A percentile compares a stretch with the other conserved stretches of the same genome.
Evolutionary conservation across 2,888 invertebrate genomes (phyloP).

Genomic region (Anagyrus pseudococci): DNA sequence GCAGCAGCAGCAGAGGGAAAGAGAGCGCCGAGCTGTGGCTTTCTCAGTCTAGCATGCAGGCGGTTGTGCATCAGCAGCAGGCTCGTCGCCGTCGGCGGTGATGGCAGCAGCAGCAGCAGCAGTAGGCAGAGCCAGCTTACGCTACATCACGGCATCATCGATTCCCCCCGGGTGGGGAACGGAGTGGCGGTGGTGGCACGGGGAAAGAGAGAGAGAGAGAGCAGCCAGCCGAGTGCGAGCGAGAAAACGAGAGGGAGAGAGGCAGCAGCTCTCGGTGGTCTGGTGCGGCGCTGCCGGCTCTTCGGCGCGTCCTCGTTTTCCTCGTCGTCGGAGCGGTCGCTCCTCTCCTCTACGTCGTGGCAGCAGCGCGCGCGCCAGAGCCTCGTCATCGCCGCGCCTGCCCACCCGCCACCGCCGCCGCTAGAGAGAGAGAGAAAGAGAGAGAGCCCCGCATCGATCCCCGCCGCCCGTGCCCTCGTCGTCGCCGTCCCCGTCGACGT

Average conservation of each 20-base stretch:
- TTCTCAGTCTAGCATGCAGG: too few relatives aligned
- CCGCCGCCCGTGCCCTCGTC: neutral
- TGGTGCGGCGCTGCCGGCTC: neutral
- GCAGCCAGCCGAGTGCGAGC: neutral
- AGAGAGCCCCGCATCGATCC: too few relatives aligned
- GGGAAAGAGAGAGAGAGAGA: neutral
- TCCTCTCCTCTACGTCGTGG: neutral
- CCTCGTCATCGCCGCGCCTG: constrained; percentile 9
- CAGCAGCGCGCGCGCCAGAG: constrained; percentile 8
- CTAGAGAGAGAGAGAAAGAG: too few relatives aligned
- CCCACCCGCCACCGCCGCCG: too few relatives aligned
- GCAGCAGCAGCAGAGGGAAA: neutral
- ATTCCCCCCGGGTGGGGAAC: constrained; percentile 11
- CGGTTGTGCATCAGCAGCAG: too few relatives aligned
- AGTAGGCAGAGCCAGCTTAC: neutral
- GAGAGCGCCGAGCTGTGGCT: too few relatives aligned
- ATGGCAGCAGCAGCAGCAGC: neutral
- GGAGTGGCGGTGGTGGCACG: neutral
- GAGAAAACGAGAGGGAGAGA: too few relatives aligned
- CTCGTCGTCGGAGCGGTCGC: constrained; percentile 10
- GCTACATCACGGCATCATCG: constrained; percentile 10
- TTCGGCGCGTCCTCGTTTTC: constrained; percentile 1
- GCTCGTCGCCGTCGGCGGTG: neutral
- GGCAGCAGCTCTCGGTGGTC: too few relatives aligned
- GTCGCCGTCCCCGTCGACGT: too few relatives aligned